These are phyloP conservation scores for Apodemia hepburni DNA, from an alignment of 2,888 invertebrate species.

Conservation along the genomic window DNA sequence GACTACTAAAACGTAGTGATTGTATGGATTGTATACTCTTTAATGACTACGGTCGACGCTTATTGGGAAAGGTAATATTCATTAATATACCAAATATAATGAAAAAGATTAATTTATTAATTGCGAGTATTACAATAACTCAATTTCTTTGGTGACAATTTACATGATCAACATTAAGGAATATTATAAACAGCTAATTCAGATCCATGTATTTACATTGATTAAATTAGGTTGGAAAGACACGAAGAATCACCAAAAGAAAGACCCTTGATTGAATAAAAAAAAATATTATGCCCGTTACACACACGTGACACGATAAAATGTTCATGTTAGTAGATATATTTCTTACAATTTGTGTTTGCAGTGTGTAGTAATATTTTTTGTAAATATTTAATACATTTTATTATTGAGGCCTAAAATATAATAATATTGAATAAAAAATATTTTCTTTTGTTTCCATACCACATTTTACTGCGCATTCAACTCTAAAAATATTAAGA, in stretches of 20 bases:
- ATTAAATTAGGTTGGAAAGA: neutral
- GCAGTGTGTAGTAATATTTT: too few species aligned
- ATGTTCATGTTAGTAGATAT: too few species aligned
- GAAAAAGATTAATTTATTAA: conserved; percentile 63
- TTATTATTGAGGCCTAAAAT: too few species aligned
- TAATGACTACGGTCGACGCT: neutral
- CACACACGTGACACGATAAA: too few species aligned
- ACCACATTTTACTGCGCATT: too few species aligned
- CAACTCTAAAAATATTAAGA: too few species aligned
- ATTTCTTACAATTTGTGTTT: too few species aligned
- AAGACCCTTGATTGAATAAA: conserved; percentile 23
- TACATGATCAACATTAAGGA: conserved; percentile 22
- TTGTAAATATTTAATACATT: too few species aligned
- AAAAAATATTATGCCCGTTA: conserved; percentile 25
- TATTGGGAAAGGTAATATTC: conserved; percentile 5
- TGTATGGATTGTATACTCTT: too few species aligned
- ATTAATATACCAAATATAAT: conserved; percentile 39
- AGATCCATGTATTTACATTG: conserved; percentile 10
- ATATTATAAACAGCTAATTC: conserved; percentile 2
- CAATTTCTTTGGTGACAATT: conserved; percentile 71
- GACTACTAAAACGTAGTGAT: too few species aligned
- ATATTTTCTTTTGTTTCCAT: too few species aligned
- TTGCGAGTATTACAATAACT: conserved; percentile 71
- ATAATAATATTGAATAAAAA: too few species aligned
- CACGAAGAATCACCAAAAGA: conserved; percentile 16